phyloP scores from a whole-genome alignment of 2,888 invertebrate species.

The Orthonychiurus folsomi region DNA sequence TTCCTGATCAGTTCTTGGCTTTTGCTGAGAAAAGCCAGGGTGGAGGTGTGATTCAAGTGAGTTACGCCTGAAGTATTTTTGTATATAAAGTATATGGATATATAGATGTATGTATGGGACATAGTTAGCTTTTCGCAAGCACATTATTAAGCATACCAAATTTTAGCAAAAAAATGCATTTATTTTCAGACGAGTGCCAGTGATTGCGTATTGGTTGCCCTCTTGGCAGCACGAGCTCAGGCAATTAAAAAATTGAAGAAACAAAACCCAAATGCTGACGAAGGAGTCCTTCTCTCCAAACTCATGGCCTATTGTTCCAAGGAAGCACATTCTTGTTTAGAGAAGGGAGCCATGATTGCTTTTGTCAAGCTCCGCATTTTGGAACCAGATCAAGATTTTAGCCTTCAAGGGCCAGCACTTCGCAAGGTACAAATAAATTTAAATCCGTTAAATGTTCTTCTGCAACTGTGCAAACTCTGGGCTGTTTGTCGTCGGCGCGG shows the following conservation, averaged over 20 bases:
- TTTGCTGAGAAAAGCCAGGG: conserved; percentile 76
- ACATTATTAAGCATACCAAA: neutral
- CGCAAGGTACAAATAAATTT: conserved; percentile 55
- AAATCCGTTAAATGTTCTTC: neutral
- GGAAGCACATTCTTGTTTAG: conserved; percentile 84
- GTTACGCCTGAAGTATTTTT: conserved; percentile 12
- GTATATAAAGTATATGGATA: neutral
- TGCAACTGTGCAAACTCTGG: neutral
- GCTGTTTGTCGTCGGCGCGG: too few species aligned
- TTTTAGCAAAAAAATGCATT: conserved; percentile 3
- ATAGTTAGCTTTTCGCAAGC: neutral
- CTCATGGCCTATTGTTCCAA: conserved; percentile 83
- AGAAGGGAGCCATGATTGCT: conserved; percentile 88
- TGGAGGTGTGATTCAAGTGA: conserved; percentile 88
- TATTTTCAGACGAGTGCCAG: conserved; percentile 77
- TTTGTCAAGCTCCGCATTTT: conserved; percentile 82
- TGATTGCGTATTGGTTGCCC: conserved; percentile 83
- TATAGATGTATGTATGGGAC: too few species aligned
- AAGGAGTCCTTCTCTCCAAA: conserved; percentile 66
- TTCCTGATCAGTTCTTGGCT: conserved; percentile 79
- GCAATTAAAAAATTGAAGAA: conserved; percentile 76
- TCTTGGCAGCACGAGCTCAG: conserved; percentile 84
- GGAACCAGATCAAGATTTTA: conserved; percentile 75
- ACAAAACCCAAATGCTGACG: conserved; percentile 76
- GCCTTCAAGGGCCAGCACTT: conserved; percentile 68